Evolutionary conservation across 2,797 vertebrate genomes (phyloP).

Genomic region (Xiphorhynchus erythropygius): DNA sequence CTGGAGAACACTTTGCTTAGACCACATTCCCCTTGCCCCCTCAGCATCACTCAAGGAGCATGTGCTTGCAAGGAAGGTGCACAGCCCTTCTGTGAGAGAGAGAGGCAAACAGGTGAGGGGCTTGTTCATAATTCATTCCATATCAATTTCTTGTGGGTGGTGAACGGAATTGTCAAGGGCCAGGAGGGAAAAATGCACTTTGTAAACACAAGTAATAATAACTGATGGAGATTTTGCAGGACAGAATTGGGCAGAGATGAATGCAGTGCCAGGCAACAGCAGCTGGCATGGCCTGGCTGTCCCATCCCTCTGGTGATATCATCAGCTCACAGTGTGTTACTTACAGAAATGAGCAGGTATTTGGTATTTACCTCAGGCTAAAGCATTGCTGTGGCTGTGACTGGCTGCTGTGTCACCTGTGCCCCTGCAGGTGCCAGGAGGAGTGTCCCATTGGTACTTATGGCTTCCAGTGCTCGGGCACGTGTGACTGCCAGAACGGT

Average conservation of each 20-base stretch:
- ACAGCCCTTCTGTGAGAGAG: not conserved
- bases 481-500: constrained; percentile 92
- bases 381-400: not conserved
- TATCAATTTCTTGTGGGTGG: not conserved
- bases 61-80: not conserved
- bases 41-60: not conserved
- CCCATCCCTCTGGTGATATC: not conserved
- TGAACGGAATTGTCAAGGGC: not conserved
- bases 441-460: constrained; percentile 94
- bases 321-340: not conserved
- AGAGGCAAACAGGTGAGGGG: not conserved
- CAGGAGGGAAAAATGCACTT: not conserved
- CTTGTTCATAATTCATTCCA: not conserved
- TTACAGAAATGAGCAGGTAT: not conserved
- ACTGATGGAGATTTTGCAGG: not conserved
- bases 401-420: not conserved
- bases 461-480: constrained; percentile 85
- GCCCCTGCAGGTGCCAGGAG: constrained; percentile 89
- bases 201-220: not conserved
- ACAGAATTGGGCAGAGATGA: not conserved
- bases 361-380: not conserved
- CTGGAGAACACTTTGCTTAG: not conserved
- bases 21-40: not conserved
- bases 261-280: not conserved
- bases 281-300: not conserved